Base-by-base conservation (phyloP, 2,888 invertebrate species). In the Dermolepida albohirtum region DNA sequence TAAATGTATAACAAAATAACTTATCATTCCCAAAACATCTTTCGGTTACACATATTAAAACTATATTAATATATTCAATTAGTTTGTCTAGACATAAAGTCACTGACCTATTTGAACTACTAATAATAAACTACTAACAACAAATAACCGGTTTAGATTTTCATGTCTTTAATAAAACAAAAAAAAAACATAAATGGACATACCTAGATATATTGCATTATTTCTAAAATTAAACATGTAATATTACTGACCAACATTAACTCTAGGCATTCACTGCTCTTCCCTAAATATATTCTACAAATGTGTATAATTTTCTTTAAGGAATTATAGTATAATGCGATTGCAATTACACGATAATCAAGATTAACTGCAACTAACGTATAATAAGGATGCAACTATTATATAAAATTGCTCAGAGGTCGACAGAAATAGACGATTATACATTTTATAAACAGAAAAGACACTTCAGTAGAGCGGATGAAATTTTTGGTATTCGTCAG, bases 381-480 rank as follows among this genome's bases (percentile, higher is more conserved):
- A 29, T 59, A 59, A 59, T 59, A 59, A 59, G 59, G 59, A 59
- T 59, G 59, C 14, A 14, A 12, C 44, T 59, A 44, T 59, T 59
- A 59, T 41, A 14, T 14, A 47, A 2, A 12, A 47, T 47, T 14
- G 47, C 14, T 4, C 47, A 16, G 22, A 22, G 47, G 17, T 7
- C 17, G 47, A 47, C 12, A 22, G 47, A 14, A 47, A 47, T 47
- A 47, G 16, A 5, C 14, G 17, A 47, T 47, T 47, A 47, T 10
- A 8, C 17, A 47, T 5, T 47, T 47, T 47, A 8, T 6, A 47
- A 47, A 12, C 17, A 16, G 12, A n/a, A n/a, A 47, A 16, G 22
- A 22, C 22, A 22, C 22, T 22, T 4, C n/a, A n/a, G n/a, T n/a
- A n/a, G n/a, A n/a, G n/a, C n/a, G n/a, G n/a, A n/a, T n/a, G n/a